Percentiles rank a stretch among this genome's conserved stretches.
Conservation (phyloP, 2,888 invertebrate genomes). For the Nezara viridula region DNA sequence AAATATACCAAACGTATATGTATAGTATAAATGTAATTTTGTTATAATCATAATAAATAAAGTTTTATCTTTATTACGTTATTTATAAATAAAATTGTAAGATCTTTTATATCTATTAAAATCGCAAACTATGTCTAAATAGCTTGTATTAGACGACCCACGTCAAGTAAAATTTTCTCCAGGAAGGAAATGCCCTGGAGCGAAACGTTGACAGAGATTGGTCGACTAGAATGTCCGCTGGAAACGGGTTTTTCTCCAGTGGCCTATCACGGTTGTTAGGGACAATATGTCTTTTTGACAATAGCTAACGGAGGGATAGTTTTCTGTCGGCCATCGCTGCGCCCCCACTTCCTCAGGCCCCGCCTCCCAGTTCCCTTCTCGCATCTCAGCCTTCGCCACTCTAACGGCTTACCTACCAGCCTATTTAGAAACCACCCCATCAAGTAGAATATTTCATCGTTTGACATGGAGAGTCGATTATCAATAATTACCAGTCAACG, state of each 20-base stretch:
- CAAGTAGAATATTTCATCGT: background rate
- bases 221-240: background rate
- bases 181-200: background rate
- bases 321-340: constrained; percentile 1
- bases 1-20: too few relatives aligned
- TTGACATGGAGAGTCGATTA: too few relatives aligned
- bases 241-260: background rate
- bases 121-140: too few relatives aligned
- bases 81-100: too few relatives aligned
- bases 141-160: background rate
- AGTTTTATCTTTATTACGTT: too few relatives aligned
- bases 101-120: too few relatives aligned
- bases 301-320: constrained; percentile 28
- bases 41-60: too few relatives aligned
- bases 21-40: too few relatives aligned
- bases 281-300: constrained; percentile 46
- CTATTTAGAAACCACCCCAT: background rate
- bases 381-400: background rate
- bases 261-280: constrained; percentile 16
- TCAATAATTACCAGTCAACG: too few relatives aligned
- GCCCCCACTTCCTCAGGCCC: background rate
- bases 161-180: background rate
- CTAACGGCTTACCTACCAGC: background rate
- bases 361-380: background rate
- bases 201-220: background rate